Evolutionary conservation across 2,113 vertebrate genomes (phyloP).

Genomic region (Crocuta crocuta): DNA sequence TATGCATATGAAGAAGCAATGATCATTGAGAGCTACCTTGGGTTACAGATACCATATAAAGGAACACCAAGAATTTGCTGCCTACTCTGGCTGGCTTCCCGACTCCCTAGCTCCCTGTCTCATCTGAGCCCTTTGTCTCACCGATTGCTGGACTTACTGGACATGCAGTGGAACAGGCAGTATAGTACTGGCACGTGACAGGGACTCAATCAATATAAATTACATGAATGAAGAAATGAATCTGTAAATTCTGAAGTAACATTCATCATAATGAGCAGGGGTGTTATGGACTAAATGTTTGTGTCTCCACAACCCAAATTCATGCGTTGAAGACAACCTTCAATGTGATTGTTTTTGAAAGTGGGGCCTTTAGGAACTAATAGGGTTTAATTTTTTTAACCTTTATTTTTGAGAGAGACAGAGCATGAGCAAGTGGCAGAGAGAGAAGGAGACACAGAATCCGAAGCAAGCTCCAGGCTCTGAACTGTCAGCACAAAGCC

Average conservation of each 20-base stretch:
- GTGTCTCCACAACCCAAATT: neutral
- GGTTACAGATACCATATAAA: neutral
- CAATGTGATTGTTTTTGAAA: neutral
- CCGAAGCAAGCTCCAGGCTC: no score
- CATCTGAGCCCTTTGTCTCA: neutral
- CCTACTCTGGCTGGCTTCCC: neutral
- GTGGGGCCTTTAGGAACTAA: neutral
- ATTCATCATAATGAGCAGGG: neutral
- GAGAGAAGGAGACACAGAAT: no score
- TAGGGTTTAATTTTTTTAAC: no score
- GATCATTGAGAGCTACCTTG: no score
- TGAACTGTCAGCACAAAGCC: no score
- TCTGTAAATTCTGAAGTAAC: neutral
- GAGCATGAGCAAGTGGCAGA: no score
- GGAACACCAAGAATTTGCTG: neutral
- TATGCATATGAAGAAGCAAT: neutral
- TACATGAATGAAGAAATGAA: neutral
- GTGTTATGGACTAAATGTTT: neutral
- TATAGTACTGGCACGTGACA: neutral
- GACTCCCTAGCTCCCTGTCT: neutral
- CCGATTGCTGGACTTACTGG: neutral
- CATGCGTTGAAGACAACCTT: neutral
- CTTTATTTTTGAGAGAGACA: no score
- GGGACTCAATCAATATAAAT: neutral
- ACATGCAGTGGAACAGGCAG: neutral